Percentiles rank a stretch among this genome's conserved stretches.
These are phyloP conservation scores for Orestias chungarensis DNA, from an alignment of 2,797 vertebrate genomes.

Conservation along the genomic window DNA sequence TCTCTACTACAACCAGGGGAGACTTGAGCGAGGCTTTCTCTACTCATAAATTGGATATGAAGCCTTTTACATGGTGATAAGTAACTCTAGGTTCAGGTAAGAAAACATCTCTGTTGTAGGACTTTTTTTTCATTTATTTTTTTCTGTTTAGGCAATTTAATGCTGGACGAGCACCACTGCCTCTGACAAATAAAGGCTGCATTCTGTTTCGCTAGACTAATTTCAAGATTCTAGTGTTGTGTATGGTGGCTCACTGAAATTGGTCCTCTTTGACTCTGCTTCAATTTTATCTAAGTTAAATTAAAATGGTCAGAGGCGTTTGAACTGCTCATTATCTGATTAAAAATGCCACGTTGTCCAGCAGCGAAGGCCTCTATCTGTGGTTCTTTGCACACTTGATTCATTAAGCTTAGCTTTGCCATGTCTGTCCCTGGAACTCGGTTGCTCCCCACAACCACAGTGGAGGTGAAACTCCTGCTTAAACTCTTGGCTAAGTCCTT, in stretches of 20 bases:
- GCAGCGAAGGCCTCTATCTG: slow-evolving; percentile 7
- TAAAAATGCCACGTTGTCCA: slow-evolving; percentile 23
- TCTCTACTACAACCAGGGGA: slow-evolving; percentile 47
- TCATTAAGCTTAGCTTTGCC: slow-evolving; percentile 8
- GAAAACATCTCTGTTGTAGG: slow-evolving; percentile 20
- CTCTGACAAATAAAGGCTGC: neutral
- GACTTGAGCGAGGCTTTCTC: slow-evolving; percentile 33
- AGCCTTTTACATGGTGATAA: slow-evolving; percentile 38
- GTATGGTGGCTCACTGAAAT: slow-evolving; percentile 2
- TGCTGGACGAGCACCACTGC: neutral
- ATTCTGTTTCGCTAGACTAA: slow-evolving; percentile 7
- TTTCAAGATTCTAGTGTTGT: neutral
- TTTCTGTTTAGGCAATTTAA: neutral
- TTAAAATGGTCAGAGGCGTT: neutral
- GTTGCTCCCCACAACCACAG: slow-evolving; percentile 7
- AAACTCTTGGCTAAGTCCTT: slow-evolving; percentile 20
- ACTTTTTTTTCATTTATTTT: no score
- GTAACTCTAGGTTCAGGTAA: slow-evolving; percentile 8
- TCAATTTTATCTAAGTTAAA: slow-evolving; percentile 23
- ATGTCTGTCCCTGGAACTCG: slow-evolving; percentile 18
- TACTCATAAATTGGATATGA: slow-evolving; percentile 42
- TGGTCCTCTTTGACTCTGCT: slow-evolving; percentile 11
- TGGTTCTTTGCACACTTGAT: neutral
- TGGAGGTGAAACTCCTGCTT: slow-evolving; percentile 10
- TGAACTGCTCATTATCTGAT: slow-evolving; percentile 30